These are phyloP conservation scores for Otocyon megalotis DNA, from an alignment of 2,113 vertebrate species.

Conservation along the genomic window DNA sequence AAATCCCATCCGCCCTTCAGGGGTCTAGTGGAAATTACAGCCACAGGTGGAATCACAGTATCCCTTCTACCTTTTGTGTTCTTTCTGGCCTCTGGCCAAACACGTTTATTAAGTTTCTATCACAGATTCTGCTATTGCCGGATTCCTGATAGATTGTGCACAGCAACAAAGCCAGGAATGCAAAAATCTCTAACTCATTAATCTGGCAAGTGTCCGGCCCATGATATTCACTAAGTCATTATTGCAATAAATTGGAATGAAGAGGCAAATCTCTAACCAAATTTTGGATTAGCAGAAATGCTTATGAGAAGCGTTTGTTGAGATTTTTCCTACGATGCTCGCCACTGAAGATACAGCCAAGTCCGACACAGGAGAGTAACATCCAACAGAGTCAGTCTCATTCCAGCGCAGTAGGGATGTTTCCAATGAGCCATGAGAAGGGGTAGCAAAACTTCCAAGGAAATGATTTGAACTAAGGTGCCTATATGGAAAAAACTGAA, in stretches of 20 bases:
- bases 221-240: neutral
- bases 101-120: neutral
- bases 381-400: neutral
- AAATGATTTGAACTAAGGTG: neutral
- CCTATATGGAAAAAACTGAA: neutral
- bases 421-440: fast-evolving
- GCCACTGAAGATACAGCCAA: neutral
- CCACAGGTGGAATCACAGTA: neutral
- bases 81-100: neutral
- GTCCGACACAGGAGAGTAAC: neutral
- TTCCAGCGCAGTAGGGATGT: neutral
- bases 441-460: neutral
- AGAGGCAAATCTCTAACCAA: neutral
- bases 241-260: neutral
- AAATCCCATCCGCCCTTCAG: neutral
- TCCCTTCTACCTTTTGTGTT: neutral
- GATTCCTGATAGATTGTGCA: neutral
- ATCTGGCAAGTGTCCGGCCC: neutral
- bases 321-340: neutral
- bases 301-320: neutral
- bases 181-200: neutral
- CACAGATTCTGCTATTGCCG: neutral
- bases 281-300: neutral
- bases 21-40: neutral
- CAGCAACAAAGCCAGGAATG: neutral